phyloP scores from a whole-genome alignment of 2,888 invertebrate genomes.

The Hartigia nigra region DNA sequence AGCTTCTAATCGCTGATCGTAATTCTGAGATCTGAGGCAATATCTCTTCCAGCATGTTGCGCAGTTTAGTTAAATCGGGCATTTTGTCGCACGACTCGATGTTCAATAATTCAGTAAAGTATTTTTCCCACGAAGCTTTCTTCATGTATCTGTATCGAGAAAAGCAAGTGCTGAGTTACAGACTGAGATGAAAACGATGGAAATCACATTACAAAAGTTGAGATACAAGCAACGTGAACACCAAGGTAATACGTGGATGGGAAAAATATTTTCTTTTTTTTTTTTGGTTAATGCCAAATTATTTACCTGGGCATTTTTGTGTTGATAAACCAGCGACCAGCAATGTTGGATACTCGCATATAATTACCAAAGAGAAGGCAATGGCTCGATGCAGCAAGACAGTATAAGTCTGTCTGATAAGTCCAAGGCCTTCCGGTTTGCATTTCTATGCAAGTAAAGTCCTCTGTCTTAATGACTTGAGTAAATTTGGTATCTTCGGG shows the following conservation, averaged over 20 bases:
- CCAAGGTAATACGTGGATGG: not conserved
- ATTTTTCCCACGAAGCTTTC: conserved; percentile 79
- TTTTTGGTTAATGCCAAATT: not conserved
- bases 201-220: too few species aligned
- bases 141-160: conserved; percentile 74
- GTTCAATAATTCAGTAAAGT: conserved; percentile 86
- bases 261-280: not conserved
- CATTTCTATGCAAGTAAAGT: conserved; percentile 92
- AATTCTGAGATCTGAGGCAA: conserved; percentile 51
- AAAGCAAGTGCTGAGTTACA: not conserved
- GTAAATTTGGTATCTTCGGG: conserved; percentile 82
- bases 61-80: conserved; percentile 76
- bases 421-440: conserved; percentile 91
- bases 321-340: conserved; percentile 76
- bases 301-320: conserved; percentile 77
- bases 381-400: conserved; percentile 88
- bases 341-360: conserved; percentile 80
- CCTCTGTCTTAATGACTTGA: conserved; percentile 80
- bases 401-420: conserved; percentile 92
- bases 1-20: conserved; percentile 52
- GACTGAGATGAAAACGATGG: not conserved
- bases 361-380: conserved; percentile 89
- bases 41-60: conserved; percentile 59
- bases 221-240: too few species aligned
- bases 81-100: conserved; percentile 80